phyloP scores from a whole-genome alignment of 1,140 invertebrate species.

The Lordiphosa stackelbergi region DNA sequence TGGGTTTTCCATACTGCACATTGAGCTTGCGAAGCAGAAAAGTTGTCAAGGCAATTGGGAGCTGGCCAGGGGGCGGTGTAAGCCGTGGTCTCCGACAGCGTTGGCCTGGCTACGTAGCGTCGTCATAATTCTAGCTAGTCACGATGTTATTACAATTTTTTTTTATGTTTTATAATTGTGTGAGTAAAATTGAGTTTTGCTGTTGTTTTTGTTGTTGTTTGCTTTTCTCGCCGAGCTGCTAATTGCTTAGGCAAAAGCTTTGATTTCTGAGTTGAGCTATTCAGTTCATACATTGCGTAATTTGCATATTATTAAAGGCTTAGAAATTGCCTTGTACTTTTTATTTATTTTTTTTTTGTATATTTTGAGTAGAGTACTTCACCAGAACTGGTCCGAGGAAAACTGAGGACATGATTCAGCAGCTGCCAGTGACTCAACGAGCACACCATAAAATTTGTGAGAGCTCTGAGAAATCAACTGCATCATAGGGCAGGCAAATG shows the following conservation, averaged over 20 bases:
- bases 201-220: slow-evolving; percentile 17
- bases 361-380: slow-evolving; percentile 43
- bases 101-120: slow-evolving; percentile 32
- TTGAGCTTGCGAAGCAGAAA: slow-evolving; percentile 3
- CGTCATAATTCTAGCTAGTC: slow-evolving; percentile 52
- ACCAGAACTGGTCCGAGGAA: slow-evolving; percentile 12
- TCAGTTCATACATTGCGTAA: slow-evolving; percentile 41
- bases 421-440: slow-evolving; percentile 54
- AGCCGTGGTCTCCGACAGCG: neutral
- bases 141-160: slow-evolving; percentile 73
- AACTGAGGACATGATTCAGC: neutral
- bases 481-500: no score
- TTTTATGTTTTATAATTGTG: slow-evolving; percentile 52
- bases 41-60: neutral
- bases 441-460: slow-evolving; percentile 45
- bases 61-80: neutral
- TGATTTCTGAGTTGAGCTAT: slow-evolving; percentile 21
- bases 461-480: no score
- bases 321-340: slow-evolving; percentile 13
- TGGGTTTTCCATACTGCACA: slow-evolving; percentile 63
- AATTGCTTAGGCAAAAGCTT: slow-evolving; percentile 42
- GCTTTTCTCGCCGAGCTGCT: slow-evolving; percentile 57
- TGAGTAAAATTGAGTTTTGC: slow-evolving; percentile 48
- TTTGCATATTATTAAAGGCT: slow-evolving; percentile 42
- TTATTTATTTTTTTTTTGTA: slow-evolving; percentile 4